Base-by-base conservation (phyloP, 2,888 invertebrate species). In the Julus scanicus region DNA sequence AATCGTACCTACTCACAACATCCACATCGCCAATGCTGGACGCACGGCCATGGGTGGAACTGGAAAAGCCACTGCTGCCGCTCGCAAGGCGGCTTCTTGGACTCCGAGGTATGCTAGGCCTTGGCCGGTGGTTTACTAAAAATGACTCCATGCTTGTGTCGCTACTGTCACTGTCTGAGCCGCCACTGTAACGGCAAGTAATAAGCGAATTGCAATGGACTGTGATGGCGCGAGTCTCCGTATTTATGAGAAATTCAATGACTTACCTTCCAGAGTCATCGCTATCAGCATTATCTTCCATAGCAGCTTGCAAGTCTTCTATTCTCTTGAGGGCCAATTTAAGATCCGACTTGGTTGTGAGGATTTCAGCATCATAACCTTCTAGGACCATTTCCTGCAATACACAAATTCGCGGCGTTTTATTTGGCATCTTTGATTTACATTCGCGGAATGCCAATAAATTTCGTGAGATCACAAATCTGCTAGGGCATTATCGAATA, bases 271-370 rank as follows among this genome's bases (percentile, higher is more conserved):
- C 89, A 20, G 88, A 63, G 20, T 85, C 89, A 13, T 90, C 90
- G 20, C 90, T 90, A 44, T 90, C 91, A 88, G 92, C 89, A 88
- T 92, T 92, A 37, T 92, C 97, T 90, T 97, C 97, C 92, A 98
- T 96, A 89, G 98, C 98, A 91, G 96, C 95, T 92, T 98, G 98
- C 90, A 99, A 93, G 91, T 98, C 98, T 86, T 97, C 95, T 90
- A 98, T 98, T 89, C 98, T 94, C 90, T 98, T 95, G 89, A 97
- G 94, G 5, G 98, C 98, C 88, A 98, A 93, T 88, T 97, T 94
- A 84, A 98, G 94, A 93, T 98, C 98, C 57, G 92, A 92, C 89
- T 92, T 92, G 49, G 91, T 91, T 88, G 92, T 92, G 87, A 92
- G 92, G 49, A 91, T 91, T 88, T 93, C 93, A 15, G 91, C 90